Evolutionary conservation across 2,113 vertebrate species (phyloP), one percentile per base, ranked within the genome.

Genomic region (Apodemus sylvaticus): DNA sequence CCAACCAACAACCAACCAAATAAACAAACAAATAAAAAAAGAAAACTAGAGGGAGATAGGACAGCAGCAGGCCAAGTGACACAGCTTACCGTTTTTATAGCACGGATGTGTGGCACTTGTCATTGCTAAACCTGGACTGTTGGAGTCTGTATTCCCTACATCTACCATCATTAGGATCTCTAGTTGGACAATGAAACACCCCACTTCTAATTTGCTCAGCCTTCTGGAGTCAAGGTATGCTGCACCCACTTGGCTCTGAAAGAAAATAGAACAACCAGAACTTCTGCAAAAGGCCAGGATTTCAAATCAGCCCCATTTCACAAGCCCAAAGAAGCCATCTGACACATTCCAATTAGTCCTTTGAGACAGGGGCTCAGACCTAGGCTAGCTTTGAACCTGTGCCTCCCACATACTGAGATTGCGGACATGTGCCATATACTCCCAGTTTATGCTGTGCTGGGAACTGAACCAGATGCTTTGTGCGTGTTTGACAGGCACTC

Each of bases 291-390:
- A 83, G 89, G 91, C 82, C 94, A 16, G 91, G 81, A 34, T 95
- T 98, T 97, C 97, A 95, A 96, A 96, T 74, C 73, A 58, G 82
- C 86, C 86, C 94, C 74, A 96, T 96, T 98, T 97, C 39, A 66
- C 64, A 70, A 70, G 53, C 90, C 85, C 78, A 96, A 58, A 89
- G 89, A 97, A 97, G 95, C 95, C 89, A 79, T 93, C 83, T 64
- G 70, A 94, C 68, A 97, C 95, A 97, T 81, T 93, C 86, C 97
- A 70, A 66, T 26, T 26, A 78, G 29, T 34, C 17, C 68, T 66
- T 68, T 66, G 31, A 86, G 82, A 45, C 29, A 36, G 42, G 62
- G 29, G 45, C 42, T 36, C 42, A 51, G 62, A 42, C 31, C 31
- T 8, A 48, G 19, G 19, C 29, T 66, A 64, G 39, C 45, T 68